A percentile compares a stretch with the other conserved stretches of the same genome.
Conservation (phyloP, 2,888 invertebrate genomes). For the Chrysopilus asiliformis region DNA sequence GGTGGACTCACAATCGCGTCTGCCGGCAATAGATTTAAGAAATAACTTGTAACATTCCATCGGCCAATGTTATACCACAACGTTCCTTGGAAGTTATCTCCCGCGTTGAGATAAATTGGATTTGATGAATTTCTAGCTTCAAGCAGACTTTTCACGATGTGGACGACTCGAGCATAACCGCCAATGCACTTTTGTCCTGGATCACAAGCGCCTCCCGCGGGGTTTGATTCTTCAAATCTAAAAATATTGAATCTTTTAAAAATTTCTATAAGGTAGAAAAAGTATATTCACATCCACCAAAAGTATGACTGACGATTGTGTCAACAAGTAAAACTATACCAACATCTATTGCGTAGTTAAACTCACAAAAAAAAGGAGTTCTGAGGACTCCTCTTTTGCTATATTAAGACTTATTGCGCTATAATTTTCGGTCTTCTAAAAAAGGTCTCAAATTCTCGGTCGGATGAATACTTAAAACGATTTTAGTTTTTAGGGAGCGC, state of each 20-base stretch:
- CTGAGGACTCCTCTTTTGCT: too few relatives aligned
- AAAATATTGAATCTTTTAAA: conserved; percentile 11
- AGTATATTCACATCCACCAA: too few relatives aligned
- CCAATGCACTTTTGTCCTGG: conserved; percentile 47
- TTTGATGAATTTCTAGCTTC: conserved; percentile 36
- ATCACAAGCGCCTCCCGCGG: conserved; percentile 42
- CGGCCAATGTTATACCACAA: conserved; percentile 67
- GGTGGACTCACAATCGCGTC: conserved; percentile 54
- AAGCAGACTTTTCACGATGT: conserved; percentile 39
- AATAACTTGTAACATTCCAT: conserved; percentile 59
- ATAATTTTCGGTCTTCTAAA: too few relatives aligned
- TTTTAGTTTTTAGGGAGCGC: too few relatives aligned
- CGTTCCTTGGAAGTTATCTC: conserved; percentile 75
- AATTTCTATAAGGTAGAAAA: too few relatives aligned
- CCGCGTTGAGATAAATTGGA: conserved; percentile 62
- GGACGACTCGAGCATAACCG: conserved; percentile 52
- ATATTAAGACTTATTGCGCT: too few relatives aligned
- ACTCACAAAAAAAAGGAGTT: too few relatives aligned
- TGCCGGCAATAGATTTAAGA: conserved; percentile 60
- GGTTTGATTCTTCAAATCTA: conserved; percentile 50
- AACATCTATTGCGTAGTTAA: too few relatives aligned
- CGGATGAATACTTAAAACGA: too few relatives aligned
- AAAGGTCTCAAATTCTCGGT: too few relatives aligned
- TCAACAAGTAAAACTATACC: too few relatives aligned
- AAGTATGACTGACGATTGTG: too few relatives aligned